phyloP scores from a whole-genome alignment of 2,797 vertebrate species.

The Aselliscus stoliczkanus region DNA sequence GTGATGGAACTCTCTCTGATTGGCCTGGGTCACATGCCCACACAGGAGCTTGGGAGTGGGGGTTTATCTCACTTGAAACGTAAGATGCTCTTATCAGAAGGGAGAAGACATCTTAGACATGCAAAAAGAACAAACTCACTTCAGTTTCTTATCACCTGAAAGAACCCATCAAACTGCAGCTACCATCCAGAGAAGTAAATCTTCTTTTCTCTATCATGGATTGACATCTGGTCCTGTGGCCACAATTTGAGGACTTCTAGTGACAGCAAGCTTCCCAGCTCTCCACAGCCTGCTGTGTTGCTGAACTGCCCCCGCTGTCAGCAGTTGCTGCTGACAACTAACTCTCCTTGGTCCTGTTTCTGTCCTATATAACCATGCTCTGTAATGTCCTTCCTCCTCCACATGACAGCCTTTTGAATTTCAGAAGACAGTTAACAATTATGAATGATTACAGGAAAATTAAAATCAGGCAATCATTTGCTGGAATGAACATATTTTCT shows the following conservation, averaged over 20 bases:
- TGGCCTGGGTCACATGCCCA: not conserved
- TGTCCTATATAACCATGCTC: not conserved
- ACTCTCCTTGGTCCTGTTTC: not conserved
- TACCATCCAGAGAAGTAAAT: not conserved
- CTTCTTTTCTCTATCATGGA: not conserved
- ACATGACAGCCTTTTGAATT: conserved; percentile 28
- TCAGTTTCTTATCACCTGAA: not conserved
- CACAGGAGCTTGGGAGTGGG: not conserved
- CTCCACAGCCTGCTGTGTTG: not conserved
- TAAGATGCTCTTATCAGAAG: not conserved
- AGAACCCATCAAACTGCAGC: not conserved
- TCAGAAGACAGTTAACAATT: conserved; percentile 52
- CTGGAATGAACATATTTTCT: conserved; percentile 29
- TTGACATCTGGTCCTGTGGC: not conserved
- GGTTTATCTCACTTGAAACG: not conserved
- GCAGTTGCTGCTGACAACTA: not conserved
- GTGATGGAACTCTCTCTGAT: not conserved
- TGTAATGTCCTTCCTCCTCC: not conserved
- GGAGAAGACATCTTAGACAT: not conserved
- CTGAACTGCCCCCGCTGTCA: not conserved
- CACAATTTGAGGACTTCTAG: not conserved
- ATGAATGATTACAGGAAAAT: conserved; percentile 53
- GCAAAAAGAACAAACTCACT: not conserved
- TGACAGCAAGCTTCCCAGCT: not conserved
- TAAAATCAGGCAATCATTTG: conserved; percentile 41